phyloP scores from a whole-genome alignment of 2,888 invertebrate genomes.

The Metacarcinus magister region DNA sequence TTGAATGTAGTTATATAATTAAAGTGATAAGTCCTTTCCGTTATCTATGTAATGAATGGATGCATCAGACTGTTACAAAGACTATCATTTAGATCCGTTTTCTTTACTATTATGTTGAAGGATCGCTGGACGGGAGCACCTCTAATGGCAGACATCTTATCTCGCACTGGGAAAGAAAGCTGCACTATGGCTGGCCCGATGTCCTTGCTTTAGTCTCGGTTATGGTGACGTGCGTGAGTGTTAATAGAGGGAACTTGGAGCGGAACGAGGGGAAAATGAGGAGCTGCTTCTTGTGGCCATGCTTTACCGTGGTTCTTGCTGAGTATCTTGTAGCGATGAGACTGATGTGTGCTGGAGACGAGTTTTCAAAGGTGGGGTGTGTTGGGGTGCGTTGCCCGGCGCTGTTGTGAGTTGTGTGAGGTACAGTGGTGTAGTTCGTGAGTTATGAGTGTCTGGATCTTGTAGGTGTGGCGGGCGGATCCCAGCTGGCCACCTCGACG shows the following conservation, averaged over 20 bases:
- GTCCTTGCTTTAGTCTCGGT: background rate
- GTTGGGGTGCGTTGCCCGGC: background rate
- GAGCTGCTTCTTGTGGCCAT: background rate
- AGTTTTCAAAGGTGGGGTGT: background rate
- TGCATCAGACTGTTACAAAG: background rate
- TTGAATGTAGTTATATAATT: background rate
- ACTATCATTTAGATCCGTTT: background rate
- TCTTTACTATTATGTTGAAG: background rate
- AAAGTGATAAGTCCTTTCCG: background rate
- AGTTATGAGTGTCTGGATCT: conserved; percentile 31
- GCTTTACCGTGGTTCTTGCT: no score
- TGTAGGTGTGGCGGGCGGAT: background rate
- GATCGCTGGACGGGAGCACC: background rate
- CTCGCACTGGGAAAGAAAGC: background rate
- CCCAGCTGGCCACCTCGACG: conserved; percentile 35
- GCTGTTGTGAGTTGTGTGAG: conserved; percentile 28
- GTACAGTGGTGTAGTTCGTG: background rate
- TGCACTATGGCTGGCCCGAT: background rate
- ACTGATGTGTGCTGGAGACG: background rate
- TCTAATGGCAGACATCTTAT: background rate
- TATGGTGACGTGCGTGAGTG: background rate
- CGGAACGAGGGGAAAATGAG: background rate
- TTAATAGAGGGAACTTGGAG: background rate
- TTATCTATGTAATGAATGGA: background rate
- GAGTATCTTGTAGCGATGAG: background rate